Base-by-base conservation (phyloP, 2,797 vertebrate genomes). In the Arctocebus calabarensis region DNA sequence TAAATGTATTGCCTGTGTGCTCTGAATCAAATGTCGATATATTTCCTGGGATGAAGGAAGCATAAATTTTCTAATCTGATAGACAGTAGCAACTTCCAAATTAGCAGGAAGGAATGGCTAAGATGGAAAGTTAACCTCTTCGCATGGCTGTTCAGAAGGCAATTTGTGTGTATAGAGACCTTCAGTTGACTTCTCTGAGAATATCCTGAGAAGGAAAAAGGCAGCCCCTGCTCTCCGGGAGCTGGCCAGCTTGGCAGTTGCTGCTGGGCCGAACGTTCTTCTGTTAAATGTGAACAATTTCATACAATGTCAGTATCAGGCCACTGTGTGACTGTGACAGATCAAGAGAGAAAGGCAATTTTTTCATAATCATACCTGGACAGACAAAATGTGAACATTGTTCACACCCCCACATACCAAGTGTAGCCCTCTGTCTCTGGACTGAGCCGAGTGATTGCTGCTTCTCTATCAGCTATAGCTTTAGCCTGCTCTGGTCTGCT, bases 21-120 rank as follows among this genome's bases (percentile, higher is more conserved):
- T 90, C 45, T 83, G 73, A 96, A 91, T 77, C 73, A 90, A 82
- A 84, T 64, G 37, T 34, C 92, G 78, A 68, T 82, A 5, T 64
- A 88, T 40, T 94, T 95, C 59, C 73, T 61, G 62, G 62, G 73
- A 78, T 62, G 57, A 96, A 95, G 19, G 61, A 71, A 94, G 84
- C 25, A 84, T 45, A 87, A 40, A 78, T 82, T 84, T 95, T 70
- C 17, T 68, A 75, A 92, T 89, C 22, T 84, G 61, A 83, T 34
- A 73, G n/a, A 89, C 23, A 86, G 92, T 1, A 93, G 23, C 29
- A 91, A 55, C 71, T 93, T 66, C 37, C 91, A n/a, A 48, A 45
- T 75, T 89, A 84, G 48, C n/a, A 91, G 22, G 23, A 52, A 78
- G 32, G 79, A 86, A 86, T 84, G 25, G 75, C 27, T 84, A 55